phyloP scores from a whole-genome alignment of 2,888 invertebrate species.

The Poecilus cupreus region DNA sequence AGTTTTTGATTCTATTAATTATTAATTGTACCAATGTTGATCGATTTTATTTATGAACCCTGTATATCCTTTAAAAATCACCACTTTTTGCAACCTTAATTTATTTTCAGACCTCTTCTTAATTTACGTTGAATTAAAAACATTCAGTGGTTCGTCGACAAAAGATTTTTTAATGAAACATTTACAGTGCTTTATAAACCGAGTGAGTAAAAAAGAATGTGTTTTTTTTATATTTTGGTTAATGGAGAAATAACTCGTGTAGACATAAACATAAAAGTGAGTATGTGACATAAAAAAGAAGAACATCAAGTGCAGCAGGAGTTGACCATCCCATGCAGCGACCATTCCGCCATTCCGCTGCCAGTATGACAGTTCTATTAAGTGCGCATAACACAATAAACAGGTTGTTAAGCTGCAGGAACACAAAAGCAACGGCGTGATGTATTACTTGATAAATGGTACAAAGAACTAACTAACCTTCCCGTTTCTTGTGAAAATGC shows the following conservation, averaged over 20 bases:
- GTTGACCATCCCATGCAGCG: conserved; percentile 3
- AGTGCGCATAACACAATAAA: conserved; percentile 43
- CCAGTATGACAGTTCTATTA: conserved; percentile 47
- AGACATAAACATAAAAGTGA: not conserved
- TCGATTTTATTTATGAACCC: too few relatives aligned
- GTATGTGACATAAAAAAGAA: not conserved
- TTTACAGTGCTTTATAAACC: too few relatives aligned
- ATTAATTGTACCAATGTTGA: too few relatives aligned
- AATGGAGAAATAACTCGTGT: not conserved
- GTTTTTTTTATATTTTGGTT: too few relatives aligned
- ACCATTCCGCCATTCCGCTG: not conserved
- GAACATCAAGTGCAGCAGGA: not conserved
- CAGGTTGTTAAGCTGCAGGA: conserved; percentile 37
- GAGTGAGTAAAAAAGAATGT: too few relatives aligned
- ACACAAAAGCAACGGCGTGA: conserved; percentile 44
- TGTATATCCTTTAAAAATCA: too few relatives aligned
- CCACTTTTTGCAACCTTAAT: too few relatives aligned
- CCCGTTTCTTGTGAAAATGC: conserved; percentile 54
- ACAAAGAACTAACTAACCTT: conserved; percentile 55
- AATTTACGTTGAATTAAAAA: too few relatives aligned
- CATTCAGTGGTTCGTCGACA: too few relatives aligned
- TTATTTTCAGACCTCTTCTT: not conserved
- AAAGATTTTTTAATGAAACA: too few relatives aligned
- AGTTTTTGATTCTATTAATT: too few relatives aligned
- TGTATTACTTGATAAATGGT: conserved; percentile 57